Conservation (phyloP, 2,888 invertebrate species). For the Drosophila falleni region DNA sequence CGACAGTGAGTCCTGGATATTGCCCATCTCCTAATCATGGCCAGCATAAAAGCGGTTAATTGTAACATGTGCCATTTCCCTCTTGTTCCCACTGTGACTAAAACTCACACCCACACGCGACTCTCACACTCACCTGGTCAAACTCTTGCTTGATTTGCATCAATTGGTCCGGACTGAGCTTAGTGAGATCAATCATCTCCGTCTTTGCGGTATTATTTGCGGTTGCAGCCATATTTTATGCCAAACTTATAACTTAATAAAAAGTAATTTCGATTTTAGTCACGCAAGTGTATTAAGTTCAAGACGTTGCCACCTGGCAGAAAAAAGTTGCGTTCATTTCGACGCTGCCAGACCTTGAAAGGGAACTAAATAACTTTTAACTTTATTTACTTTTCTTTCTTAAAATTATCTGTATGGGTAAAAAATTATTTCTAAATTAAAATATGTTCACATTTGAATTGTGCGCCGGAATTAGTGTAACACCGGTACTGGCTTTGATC, state of each 20-base stretch:
- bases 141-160: constrained; percentile 94
- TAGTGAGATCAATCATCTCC: constrained; percentile 92
- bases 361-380: too few relatives aligned
- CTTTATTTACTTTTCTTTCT: too few relatives aligned
- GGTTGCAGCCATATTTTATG: constrained; percentile 62
- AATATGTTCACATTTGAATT: too few relatives aligned
- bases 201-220: constrained; percentile 86
- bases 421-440: too few relatives aligned
- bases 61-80: constrained; percentile 50
- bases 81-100: constrained; percentile 11
- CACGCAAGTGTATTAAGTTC: constrained; percentile 35
- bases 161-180: constrained; percentile 92
- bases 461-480: too few relatives aligned
- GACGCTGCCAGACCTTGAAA: too few relatives aligned
- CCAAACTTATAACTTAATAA: constrained; percentile 64
- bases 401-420: too few relatives aligned
- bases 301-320: too few relatives aligned
- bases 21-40: constrained; percentile 89
- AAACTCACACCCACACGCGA: constrained; percentile 39
- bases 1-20: constrained; percentile 95
- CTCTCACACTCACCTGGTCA: constrained; percentile 89
- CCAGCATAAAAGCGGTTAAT: constrained; percentile 20
- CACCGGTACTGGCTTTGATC: too few relatives aligned
- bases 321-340: too few relatives aligned
- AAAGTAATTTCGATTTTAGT: constrained; percentile 52